Conservation (phyloP, 1,140 invertebrate species). For the Diachasma alloeum region DNA sequence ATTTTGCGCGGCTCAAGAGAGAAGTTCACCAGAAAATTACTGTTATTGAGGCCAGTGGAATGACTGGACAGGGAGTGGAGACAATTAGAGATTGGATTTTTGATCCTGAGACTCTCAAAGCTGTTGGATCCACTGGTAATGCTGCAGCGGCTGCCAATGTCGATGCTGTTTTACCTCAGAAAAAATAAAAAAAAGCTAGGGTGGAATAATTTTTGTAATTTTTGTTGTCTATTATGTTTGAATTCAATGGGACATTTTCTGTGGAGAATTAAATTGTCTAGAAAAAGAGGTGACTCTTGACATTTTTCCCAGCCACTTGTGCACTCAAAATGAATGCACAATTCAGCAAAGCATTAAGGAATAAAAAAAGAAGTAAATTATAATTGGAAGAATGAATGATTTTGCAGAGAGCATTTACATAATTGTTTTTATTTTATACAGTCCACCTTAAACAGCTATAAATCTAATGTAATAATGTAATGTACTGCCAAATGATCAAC, state of each 20-base stretch:
- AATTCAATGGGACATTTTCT: too few species aligned
- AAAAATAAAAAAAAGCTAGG: not conserved
- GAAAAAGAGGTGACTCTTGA: too few species aligned
- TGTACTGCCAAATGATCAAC: not conserved
- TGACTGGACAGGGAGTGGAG: conserved; percentile 74
- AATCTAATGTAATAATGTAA: conserved; percentile 21
- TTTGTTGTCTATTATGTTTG: too few species aligned
- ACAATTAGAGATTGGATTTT: conserved; percentile 72
- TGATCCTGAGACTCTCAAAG: conserved; percentile 42
- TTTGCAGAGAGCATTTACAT: conserved; percentile 19
- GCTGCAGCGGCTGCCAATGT: conserved; percentile 10
- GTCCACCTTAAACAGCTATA: conserved; percentile 47
- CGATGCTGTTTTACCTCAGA: not conserved
- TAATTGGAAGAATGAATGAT: conserved; percentile 18
- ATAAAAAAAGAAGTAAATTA: not conserved
- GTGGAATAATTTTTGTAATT: too few species aligned
- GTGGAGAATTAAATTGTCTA: too few species aligned
- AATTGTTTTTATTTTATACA: conserved; percentile 44
- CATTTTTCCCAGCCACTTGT: too few species aligned
- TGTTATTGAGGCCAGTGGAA: conserved; percentile 77
- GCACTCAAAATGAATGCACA: too few species aligned
- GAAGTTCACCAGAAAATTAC: conserved; percentile 73
- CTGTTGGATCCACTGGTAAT: conserved; percentile 21
- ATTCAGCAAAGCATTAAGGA: too few species aligned
- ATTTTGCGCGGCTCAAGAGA: conserved; percentile 71